These are phyloP conservation scores for Polylopha cassiicola DNA, from an alignment of 2,888 invertebrate species.

Conservation along the genomic window DNA sequence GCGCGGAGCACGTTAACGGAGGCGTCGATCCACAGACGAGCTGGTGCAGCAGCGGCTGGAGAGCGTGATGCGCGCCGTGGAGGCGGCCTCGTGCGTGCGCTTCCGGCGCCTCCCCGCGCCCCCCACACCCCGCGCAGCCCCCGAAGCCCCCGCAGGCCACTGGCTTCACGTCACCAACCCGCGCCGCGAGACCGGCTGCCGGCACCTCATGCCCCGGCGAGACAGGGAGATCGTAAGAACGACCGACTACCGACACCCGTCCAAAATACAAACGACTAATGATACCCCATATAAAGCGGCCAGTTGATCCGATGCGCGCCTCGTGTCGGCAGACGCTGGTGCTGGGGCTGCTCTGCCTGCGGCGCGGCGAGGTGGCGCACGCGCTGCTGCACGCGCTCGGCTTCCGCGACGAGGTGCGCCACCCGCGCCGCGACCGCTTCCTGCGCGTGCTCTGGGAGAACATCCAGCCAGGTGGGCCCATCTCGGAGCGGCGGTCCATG, in stretches of 20 bases:
- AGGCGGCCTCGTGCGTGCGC: too few species aligned
- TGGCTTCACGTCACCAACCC: conserved; percentile 9
- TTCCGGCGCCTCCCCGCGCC: too few species aligned
- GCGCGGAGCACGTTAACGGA: too few species aligned
- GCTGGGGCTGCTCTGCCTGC: conserved; percentile 5
- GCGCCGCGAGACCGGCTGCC: conserved; percentile 2
- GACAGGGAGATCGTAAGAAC: conserved; percentile 4
- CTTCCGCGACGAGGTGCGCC: conserved; percentile 2
- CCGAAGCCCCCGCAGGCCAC: neutral
- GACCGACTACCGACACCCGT: too few species aligned
- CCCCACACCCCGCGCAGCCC: too few species aligned
- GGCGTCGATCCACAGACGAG: too few species aligned
- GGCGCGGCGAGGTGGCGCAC: neutral
- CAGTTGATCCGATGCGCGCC: too few species aligned
- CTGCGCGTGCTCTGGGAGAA: conserved; percentile 6
- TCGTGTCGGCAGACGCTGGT: conserved; percentile 3
- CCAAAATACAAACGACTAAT: too few species aligned
- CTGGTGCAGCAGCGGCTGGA: too few species aligned
- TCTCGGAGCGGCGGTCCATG: neutral
- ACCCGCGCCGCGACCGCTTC: conserved; percentile 4
- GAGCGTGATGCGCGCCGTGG: too few species aligned
- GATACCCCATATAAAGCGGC: too few species aligned
- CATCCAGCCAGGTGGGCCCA: conserved; percentile 4
- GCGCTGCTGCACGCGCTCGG: conserved; percentile 9
- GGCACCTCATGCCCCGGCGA: neutral